Base-by-base conservation (phyloP, 2,113 vertebrate species). In the Corythornis vintsioides region DNA sequence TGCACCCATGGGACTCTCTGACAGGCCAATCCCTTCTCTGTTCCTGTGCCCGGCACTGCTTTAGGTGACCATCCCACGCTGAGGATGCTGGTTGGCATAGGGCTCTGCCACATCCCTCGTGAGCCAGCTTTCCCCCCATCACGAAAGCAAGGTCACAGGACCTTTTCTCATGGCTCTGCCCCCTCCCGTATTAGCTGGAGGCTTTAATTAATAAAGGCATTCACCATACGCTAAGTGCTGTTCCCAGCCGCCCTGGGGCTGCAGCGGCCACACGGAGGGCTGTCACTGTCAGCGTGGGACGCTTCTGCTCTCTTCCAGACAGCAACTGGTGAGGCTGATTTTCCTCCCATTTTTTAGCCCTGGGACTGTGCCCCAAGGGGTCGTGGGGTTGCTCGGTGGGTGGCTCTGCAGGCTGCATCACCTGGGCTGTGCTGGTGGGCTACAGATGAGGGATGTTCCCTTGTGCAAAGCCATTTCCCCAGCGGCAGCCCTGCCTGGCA, bases 181-280 rank as follows among this genome's bases (percentile, higher is more conserved):
- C 43, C 61, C 61, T 63, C 80, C 80, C 38, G 38, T 70, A 47
- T 73, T 89, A 90, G 90, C 88, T 76, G 72, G 56, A 83, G 90
- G 95, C 90, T 93, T 84, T 95, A 93, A 96, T 96, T 96, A 94
- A 92, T 72, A 45, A 86, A 90, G 88, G 72, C 92, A 83, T 43
- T 89, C 72, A 83, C 47, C 45, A 31, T 86, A 52, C 1, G 9
- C 94, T 83, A 53, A 91, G 90, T 83, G 90, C 94, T 69, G 83
- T 61, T 82, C 86, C 82, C 71, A 56, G 79, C 72, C 42, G 3
- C 67, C 55, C 75, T 8, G 66, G 71, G 88, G 79, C 79, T 8
- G 67, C 4, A 3, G 82, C 55, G 4, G 82, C 55, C 90, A 88
- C 86, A 69, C 59, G 0, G 75, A 16, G 61, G 35, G 29, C 65